Evolutionary conservation across 2,888 invertebrate species (phyloP), one percentile per base, ranked within the genome.

Genomic region (Parthenolecanium corni): DNA sequence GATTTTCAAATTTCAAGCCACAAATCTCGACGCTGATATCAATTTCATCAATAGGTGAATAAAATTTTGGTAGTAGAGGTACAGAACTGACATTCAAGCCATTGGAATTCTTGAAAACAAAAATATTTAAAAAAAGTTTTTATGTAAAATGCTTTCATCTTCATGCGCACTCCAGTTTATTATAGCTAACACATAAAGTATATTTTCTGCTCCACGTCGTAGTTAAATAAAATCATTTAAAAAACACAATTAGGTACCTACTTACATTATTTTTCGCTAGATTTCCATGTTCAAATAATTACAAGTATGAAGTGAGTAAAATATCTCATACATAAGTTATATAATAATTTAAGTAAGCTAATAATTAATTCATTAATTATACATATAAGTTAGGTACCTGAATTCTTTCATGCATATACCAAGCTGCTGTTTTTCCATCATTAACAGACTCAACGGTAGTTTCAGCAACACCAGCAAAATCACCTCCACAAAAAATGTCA

Each of bases 381-480:
- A 11, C 24, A 21, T 23, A 51, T 51, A 36, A 20, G 11, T 25
- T 18, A 52, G n/a, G n/a, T 42, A 88, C 89, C 80, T 96, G 92
- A 67, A 97, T 76, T 71, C 86, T 85, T 68, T 86, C 86, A 73
- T 98, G 97, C 71, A 98, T 94, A 69, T 80, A 81, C 95, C 94
- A 96, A 2, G 95, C 90, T 0, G 95, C 95, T 0, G 86, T 89
- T 77, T 98, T 98, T 36, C 98, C 98, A 75, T 98, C 98, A 72
- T 98, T 98, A 0, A 94, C 95, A 0, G 95, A 88, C 74, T 98
- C 98, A 0, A 98, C 97, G 0, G 97, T 97, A 0, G 97, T 98
- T 75, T 96, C 93, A 0, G 96, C 89, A 40, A 89, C 81, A 0
- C 96, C 96, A 0, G 91, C 95, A 47, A 96, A 73, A 74, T 98